A percentile compares a stretch with the other conserved stretches of the same genome.
These are phyloP conservation scores for Argentina silus DNA, from an alignment of 2,797 vertebrate species.

Conservation along the genomic window DNA sequence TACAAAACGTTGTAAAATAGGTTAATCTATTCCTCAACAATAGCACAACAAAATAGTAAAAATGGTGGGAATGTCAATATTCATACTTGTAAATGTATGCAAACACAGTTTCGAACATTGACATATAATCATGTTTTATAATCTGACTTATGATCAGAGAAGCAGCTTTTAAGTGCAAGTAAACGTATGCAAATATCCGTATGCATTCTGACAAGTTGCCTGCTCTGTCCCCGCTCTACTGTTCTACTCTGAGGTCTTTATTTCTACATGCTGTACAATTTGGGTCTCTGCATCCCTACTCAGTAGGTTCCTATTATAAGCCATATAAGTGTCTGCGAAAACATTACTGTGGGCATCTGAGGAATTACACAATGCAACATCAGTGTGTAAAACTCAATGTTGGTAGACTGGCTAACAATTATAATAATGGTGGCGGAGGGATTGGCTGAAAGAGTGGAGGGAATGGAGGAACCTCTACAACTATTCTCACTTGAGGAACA, in stretches of 20 bases:
- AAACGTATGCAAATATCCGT: neutral
- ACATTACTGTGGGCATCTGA: neutral
- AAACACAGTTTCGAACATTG: slow-evolving; percentile 10
- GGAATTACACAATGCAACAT: neutral
- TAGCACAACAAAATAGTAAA: neutral
- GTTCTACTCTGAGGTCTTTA: neutral
- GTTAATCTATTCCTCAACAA: neutral
- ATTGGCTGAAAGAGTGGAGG: neutral
- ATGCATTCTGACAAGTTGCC: neutral
- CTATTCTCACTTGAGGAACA: neutral
- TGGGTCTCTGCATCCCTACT: neutral
- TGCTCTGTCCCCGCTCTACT: neutral
- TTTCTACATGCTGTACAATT: neutral
- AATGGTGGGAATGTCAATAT: neutral
- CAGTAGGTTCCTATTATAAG: neutral
- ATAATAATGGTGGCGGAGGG: neutral
- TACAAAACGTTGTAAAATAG: neutral
- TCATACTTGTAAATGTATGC: neutral
- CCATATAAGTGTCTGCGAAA: neutral
- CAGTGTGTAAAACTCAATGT: neutral
- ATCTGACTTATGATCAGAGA: neutral
- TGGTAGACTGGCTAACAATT: neutral
- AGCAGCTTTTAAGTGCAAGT: neutral
- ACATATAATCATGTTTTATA: neutral
- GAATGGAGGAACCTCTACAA: neutral